Base-by-base conservation (phyloP, 2,888 invertebrate species). In the Maniola hyperantus region DNA sequence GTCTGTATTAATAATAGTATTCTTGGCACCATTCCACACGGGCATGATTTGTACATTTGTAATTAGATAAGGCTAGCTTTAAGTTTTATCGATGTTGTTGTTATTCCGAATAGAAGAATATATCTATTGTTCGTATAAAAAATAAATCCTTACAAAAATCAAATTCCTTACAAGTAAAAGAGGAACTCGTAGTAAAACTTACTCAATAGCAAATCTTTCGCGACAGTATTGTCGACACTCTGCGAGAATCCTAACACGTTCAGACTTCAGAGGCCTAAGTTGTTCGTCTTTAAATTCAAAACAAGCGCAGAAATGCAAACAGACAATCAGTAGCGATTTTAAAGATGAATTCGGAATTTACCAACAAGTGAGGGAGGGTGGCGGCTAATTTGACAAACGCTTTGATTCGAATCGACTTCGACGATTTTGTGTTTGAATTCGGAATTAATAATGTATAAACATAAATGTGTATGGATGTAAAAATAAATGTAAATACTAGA, bases 281-380 rank as follows among this genome's bases (percentile, higher is more conserved):
- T 79, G 57, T 42, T 82, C 81, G 79, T 79, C 82, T 85, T 83
- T 79, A 82, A 81, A 88, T 85, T 89, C 86, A 84, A 88, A 87
- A 89, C 83, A 85, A 85, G 84, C 90, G 83, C 80, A 84, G 84
- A 80, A 88, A 87, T 85, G 89, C 87, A 90, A 91, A 91, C 88
- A 91, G 85, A 91, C 89, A 91, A 89, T 91, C 91, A 91, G 87
- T 82, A 83, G 81, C 82, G 81, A 85, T 87, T 91, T 90, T 86
- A 87, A 88, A 88, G 84, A 88, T 87, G 85, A 85, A 88, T 86
- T 85, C 84, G 80, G 81, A 83, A 81, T 81, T 80, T 69, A 76
- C 76, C 75, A 76, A 76, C 73, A 77, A 48, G 48, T 48, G 8
- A 48, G 78, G 77, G 76, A 74, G 75, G 72, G 75, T 72, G 74